Evolutionary conservation across 2,797 vertebrate species (phyloP), one percentile per base, ranked within the genome.

Genomic region (Phoeniculus purpureus): DNA sequence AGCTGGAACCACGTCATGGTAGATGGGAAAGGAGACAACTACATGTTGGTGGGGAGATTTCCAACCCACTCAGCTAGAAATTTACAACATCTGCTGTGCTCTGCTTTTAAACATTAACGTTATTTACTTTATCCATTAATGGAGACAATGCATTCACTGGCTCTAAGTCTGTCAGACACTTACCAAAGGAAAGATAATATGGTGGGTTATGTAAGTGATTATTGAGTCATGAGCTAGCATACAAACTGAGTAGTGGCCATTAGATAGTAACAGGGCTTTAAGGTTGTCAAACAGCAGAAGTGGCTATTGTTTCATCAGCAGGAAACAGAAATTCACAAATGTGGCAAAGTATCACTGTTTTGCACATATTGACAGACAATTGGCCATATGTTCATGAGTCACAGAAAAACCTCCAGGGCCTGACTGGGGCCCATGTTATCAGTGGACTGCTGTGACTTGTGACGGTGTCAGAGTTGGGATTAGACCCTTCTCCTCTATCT

Each of bases 401-500:
- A 48, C 75, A 90, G 84, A 59, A 83, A 78, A 89, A 25, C 13
- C 59, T 52, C 31, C n/a, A 55, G 85, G 43, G 86, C 45, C 62
- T 79, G 90, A 13, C 43, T 43, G 43, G 43, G 43, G 70, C 64
- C 40, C n/a, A 2, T 23, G 37, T 75, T 64, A 29, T 64, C 73
- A 72, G 50, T 47, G 66, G n/a, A 43, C 70, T 12, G 37, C 66
- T 11, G 20, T 37, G 76, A 58, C 50, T 94, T 93, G 77, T 80
- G 68, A 50, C 45, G 75, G 70, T 92, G 59, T 77, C 90, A 76
- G 75, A 52, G 52, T 9, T 65, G 60, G 90, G 84, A 90, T 94
- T 96, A 94, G 92, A 89, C 48, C 93, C 94, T 94, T 95, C 94
- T 96, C 84, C 70, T 88, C 84, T 96, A 23, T 90, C 88, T 92